Conservation (phyloP, 2,888 invertebrate species). For the Glaucopsyche alexis region DNA sequence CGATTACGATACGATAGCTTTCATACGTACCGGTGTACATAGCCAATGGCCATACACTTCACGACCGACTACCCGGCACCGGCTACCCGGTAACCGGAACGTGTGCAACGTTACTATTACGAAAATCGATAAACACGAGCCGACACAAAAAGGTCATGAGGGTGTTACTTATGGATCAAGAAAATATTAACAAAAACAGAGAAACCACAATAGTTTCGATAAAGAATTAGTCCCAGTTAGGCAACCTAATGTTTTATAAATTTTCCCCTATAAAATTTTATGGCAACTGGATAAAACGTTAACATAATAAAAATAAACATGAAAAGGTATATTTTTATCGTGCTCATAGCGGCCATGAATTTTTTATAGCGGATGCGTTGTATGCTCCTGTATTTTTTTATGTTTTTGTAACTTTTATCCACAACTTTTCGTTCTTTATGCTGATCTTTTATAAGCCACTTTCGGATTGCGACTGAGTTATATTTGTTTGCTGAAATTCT, state of each 20-base stretch:
- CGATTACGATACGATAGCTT: too few relatives aligned
- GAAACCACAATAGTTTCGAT: background rate
- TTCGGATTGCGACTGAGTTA: background rate
- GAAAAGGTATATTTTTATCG: slow-evolving; percentile 29
- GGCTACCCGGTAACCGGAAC: too few relatives aligned
- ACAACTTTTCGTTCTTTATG: slow-evolving; percentile 12
- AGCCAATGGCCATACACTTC: too few relatives aligned
- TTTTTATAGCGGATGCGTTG: slow-evolving; percentile 31
- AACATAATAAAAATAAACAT: slow-evolving; percentile 28
- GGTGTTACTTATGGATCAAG: background rate
- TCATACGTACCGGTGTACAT: too few relatives aligned
- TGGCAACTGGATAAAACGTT: slow-evolving; percentile 29
- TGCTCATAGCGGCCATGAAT: slow-evolving; percentile 29
- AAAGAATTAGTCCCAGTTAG: slow-evolving; percentile 17
- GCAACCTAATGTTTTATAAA: slow-evolving; percentile 25
- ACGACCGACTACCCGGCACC: too few relatives aligned
- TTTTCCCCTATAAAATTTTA: slow-evolving; percentile 30
- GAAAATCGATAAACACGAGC: background rate
- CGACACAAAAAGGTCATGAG: background rate
- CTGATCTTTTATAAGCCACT: slow-evolving; percentile 22
- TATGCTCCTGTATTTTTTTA: slow-evolving; percentile 28
- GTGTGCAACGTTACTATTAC: too few relatives aligned
- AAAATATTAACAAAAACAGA: background rate
- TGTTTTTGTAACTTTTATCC: slow-evolving; percentile 15
- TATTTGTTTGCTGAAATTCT: slow-evolving; percentile 15